phyloP scores from a whole-genome alignment of 2,113 vertebrate genomes.

The Anseranas semipalmata region DNA sequence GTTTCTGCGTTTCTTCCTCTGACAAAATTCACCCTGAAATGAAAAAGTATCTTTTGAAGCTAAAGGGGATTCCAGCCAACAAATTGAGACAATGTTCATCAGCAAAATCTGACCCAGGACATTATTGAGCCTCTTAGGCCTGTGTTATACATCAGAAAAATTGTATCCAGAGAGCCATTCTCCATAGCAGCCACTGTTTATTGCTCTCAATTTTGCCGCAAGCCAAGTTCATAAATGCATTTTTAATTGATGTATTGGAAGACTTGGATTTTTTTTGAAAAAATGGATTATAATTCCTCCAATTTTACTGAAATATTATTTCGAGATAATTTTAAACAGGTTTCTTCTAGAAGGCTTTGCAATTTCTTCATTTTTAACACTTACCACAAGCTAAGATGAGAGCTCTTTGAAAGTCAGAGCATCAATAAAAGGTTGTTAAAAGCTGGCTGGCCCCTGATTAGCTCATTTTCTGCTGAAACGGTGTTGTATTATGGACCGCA shows the following conservation, averaged over 20 bases:
- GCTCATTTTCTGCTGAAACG: neutral
- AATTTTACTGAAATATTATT: neutral
- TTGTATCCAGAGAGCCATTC: conserved; percentile 5
- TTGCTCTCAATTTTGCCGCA: neutral
- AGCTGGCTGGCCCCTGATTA: neutral
- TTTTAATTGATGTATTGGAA: conserved; percentile 33
- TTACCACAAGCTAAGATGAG: neutral
- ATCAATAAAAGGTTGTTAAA: neutral
- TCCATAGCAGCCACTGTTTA: neutral
- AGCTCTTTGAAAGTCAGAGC: neutral
- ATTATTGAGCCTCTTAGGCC: neutral
- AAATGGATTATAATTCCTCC: neutral
- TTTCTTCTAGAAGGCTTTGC: neutral
- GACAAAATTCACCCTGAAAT: neutral
- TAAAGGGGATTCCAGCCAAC: neutral
- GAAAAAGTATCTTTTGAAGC: neutral
- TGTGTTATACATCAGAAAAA: neutral
- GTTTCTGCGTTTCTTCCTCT: neutral
- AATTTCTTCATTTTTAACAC: neutral
- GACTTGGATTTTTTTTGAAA: neutral
- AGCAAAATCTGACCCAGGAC: conserved; percentile 20
- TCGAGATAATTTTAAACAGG: neutral
- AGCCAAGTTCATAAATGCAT: neutral
- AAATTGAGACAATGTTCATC: neutral
- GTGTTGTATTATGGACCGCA: neutral